Evolutionary conservation across 2,888 invertebrate species (phyloP).

Genomic region (Choristoneura rosaceana): DNA sequence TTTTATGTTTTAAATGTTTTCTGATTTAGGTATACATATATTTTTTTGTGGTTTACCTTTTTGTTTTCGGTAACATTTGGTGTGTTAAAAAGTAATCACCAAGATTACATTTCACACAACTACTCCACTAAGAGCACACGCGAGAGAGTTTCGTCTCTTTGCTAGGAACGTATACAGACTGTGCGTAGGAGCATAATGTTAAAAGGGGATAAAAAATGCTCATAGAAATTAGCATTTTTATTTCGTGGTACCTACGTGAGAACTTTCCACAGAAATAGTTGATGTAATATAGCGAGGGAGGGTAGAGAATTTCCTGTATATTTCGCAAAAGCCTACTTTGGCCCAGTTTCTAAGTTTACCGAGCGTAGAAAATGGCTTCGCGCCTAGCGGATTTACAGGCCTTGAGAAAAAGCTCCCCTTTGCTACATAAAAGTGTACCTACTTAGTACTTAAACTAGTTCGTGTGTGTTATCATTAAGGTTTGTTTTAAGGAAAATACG

Average conservation of each 20-base stretch:
- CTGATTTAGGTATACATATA: background rate
- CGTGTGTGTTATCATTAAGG: background rate
- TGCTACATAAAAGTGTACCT: slow-evolving; percentile 12
- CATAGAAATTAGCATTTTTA: slow-evolving; percentile 68
- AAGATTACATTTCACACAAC: no score
- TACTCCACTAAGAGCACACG: background rate
- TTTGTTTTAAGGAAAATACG: background rate
- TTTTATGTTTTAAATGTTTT: background rate
- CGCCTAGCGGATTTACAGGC: slow-evolving; percentile 74
- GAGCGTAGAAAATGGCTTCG: slow-evolving; percentile 78
- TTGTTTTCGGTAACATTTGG: no score
- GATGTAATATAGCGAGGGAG: slow-evolving; percentile 71
- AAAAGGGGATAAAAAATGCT: slow-evolving; percentile 48
- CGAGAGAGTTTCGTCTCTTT: background rate
- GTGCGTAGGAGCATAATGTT: slow-evolving; percentile 34
- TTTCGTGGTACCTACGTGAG: slow-evolving; percentile 59
- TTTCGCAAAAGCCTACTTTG: slow-evolving; percentile 80
- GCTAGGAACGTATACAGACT: background rate
- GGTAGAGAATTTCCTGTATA: slow-evolving; percentile 70
- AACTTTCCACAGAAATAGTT: slow-evolving; percentile 72
- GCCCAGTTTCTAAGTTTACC: slow-evolving; percentile 81
- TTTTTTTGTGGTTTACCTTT: background rate
- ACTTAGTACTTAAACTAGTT: slow-evolving; percentile 12
- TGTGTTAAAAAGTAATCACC: no score
- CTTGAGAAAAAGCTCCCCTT: slow-evolving; percentile 55